Evolutionary conservation across 2,888 invertebrate species (phyloP).

Genomic region (Melanophora roralis): DNA sequence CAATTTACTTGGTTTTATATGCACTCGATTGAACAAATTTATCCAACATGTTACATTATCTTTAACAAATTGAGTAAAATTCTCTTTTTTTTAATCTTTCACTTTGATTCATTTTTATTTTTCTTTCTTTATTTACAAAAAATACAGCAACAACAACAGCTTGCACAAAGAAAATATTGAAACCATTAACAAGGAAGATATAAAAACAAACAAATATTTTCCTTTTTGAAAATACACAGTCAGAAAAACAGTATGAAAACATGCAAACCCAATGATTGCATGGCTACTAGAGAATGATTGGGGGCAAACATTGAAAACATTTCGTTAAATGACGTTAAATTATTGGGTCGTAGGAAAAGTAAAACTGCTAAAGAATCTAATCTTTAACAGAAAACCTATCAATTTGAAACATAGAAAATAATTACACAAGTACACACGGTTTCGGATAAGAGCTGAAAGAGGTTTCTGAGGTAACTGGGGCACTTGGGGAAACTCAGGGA

Average conservation of each 20-base stretch:
- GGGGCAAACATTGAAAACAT: neutral
- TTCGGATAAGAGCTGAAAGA: too few relatives aligned
- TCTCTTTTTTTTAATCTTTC: conserved; percentile 46
- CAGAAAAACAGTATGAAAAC: conserved; percentile 15
- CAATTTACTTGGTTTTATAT: conserved; percentile 62
- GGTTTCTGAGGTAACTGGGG: too few relatives aligned
- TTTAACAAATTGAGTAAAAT: conserved; percentile 63
- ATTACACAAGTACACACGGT: too few relatives aligned
- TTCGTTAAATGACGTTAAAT: neutral
- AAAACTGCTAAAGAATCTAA: neutral
- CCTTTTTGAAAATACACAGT: conserved; percentile 24
- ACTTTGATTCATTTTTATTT: neutral
- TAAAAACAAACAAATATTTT: conserved; percentile 37
- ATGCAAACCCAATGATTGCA: conserved; percentile 20
- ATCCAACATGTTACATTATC: conserved; percentile 63
- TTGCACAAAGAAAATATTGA: conserved; percentile 11
- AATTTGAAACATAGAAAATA: too few relatives aligned
- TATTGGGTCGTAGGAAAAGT: neutral
- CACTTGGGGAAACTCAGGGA: too few relatives aligned
- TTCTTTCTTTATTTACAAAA: conserved; percentile 6
- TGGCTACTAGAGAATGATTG: neutral
- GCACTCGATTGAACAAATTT: conserved; percentile 63
- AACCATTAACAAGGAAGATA: conserved; percentile 15
- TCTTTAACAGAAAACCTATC: too few relatives aligned
- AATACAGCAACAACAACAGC: neutral